Conservation (phyloP, 1,140 invertebrate genomes). For the Plutomurus gul region DNA sequence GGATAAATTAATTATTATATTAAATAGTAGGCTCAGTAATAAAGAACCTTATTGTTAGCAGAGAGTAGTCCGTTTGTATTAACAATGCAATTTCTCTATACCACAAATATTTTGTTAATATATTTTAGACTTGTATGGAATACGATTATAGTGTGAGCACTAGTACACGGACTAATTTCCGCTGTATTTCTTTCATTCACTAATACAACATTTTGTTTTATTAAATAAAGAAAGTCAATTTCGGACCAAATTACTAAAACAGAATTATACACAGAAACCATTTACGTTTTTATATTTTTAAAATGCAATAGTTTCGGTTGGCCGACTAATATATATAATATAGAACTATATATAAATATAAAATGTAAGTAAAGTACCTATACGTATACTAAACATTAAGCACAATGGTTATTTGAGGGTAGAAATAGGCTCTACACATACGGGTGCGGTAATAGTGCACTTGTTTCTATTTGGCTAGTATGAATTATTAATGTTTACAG, state of each 20-base stretch:
- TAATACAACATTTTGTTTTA: neutral
- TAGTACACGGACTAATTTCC: neutral
- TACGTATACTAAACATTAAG: no score
- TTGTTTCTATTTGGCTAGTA: no score
- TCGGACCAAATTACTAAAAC: neutral
- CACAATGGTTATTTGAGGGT: neutral
- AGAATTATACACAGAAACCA: neutral
- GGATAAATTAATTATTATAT: no score
- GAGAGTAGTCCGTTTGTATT: no score
- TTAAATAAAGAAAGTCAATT: conserved; percentile 19
- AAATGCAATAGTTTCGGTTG: neutral
- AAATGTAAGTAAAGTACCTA: no score
- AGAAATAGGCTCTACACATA: no score
- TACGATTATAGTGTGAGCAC: no score
- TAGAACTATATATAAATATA: no score
- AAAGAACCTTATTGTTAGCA: no score
- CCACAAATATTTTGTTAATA: conserved; percentile 13
- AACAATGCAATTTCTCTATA: neutral
- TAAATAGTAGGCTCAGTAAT: no score
- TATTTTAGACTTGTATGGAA: neutral
- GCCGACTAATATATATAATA: neutral
- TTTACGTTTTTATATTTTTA: neutral
- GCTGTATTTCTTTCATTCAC: neutral
- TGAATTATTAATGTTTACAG: no score
- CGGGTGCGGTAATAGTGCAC: no score